Evolutionary conservation across 1,140 invertebrate species (phyloP).

Genomic region (Cherax destructor): DNA sequence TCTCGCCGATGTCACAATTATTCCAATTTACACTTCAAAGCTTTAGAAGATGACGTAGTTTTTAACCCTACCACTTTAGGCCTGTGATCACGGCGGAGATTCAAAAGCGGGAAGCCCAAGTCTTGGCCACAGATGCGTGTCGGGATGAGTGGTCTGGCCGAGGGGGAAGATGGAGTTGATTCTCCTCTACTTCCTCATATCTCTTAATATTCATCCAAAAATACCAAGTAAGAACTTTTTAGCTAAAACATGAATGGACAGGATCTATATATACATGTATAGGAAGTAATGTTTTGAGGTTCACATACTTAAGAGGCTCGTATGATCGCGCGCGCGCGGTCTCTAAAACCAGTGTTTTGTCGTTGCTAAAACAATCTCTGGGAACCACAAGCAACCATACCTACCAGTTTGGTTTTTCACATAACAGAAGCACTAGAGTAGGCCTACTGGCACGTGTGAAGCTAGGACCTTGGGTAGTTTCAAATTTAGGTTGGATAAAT

Average conservation of each 20-base stretch:
- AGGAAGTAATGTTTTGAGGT: no score
- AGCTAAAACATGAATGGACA: neutral
- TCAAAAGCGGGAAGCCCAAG: neutral
- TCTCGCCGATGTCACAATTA: neutral
- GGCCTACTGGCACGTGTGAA: neutral
- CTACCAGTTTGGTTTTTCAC: neutral
- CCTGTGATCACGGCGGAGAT: slow-evolving; percentile 1
- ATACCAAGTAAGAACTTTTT: neutral
- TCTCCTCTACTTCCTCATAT: no score
- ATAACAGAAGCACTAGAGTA: neutral
- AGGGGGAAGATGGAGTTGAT: neutral
- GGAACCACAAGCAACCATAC: neutral
- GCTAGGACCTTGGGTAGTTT: no score
- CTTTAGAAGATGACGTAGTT: neutral
- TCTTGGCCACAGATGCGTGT: neutral
- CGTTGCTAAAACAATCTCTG: neutral
- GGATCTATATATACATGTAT: no score
- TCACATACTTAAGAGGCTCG: no score
- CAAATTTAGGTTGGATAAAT: no score
- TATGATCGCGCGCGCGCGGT: no score
- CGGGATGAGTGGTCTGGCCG: neutral
- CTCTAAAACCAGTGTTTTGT: neutral
- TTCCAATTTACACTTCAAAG: neutral
- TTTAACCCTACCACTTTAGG: neutral
- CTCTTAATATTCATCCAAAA: neutral